phyloP scores from a whole-genome alignment of 2,797 vertebrate genomes.

The Remorina albescens region DNA sequence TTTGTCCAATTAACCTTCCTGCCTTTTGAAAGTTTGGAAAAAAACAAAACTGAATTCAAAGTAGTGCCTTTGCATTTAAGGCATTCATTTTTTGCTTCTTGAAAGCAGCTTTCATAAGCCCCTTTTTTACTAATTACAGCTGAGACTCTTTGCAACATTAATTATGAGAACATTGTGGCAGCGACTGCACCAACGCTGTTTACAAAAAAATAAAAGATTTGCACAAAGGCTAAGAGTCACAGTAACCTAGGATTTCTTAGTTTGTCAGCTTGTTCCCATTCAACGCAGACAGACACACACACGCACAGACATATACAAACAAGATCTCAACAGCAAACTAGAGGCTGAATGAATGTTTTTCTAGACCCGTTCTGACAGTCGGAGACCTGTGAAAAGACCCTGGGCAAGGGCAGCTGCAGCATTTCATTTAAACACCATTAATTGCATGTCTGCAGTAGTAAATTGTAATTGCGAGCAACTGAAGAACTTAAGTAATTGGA shows the following conservation, averaged over 20 bases:
- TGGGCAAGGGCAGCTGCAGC: neutral
- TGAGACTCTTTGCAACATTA: slow-evolving; percentile 27
- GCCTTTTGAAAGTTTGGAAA: slow-evolving; percentile 20
- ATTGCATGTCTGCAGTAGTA: slow-evolving; percentile 10
- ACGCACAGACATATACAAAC: neutral
- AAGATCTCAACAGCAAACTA: slow-evolving; percentile 30
- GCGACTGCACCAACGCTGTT: neutral
- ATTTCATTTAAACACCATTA: slow-evolving; percentile 27
- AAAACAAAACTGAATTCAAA: slow-evolving; percentile 35
- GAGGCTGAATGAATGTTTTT: slow-evolving; percentile 25
- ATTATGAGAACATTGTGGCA: slow-evolving; percentile 41
- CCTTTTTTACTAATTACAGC: slow-evolving; percentile 12
- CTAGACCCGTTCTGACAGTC: slow-evolving; percentile 17
- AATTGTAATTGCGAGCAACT: neutral
- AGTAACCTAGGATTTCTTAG: slow-evolving; percentile 27
- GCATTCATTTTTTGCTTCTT: slow-evolving; percentile 26
- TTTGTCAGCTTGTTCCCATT: slow-evolving; percentile 6
- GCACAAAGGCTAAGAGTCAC: slow-evolving; percentile 18
- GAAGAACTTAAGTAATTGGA: slow-evolving; percentile 1
- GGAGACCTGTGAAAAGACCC: slow-evolving; percentile 17
- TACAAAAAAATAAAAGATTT: slow-evolving; percentile 34
- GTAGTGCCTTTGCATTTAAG: slow-evolving; percentile 25
- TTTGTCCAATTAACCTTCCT: slow-evolving; percentile 38
- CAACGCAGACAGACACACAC: neutral
- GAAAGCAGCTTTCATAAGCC: slow-evolving; percentile 27